Evolutionary conservation across 2,888 invertebrate genomes (phyloP).

Genomic region (Eretmocerus hayati): DNA sequence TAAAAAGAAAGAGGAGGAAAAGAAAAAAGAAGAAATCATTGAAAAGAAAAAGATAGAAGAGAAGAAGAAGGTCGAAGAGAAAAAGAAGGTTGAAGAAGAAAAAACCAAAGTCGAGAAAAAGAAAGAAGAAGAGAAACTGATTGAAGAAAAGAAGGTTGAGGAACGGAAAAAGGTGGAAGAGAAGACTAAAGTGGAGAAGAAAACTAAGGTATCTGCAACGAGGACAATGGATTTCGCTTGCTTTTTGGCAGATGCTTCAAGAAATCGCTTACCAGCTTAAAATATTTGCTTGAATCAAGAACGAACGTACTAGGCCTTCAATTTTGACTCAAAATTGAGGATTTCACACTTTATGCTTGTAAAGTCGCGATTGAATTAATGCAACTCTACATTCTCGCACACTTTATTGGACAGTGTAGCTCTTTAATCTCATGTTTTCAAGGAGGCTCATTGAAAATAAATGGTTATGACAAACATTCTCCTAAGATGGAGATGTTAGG

Average conservation of each 20-base stretch:
- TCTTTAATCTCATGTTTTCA: conserved; percentile 11
- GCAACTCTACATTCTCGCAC: no score
- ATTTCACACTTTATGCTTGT: neutral
- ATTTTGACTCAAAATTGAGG: no score
- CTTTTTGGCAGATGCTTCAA: conserved; percentile 14
- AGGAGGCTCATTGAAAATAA: conserved; percentile 39
- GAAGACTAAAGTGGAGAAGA: conserved; percentile 38
- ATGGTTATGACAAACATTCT: conserved; percentile 42
- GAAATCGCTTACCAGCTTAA: no score
- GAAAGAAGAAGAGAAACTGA: conserved; percentile 25
- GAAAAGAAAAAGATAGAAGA: conserved; percentile 28
- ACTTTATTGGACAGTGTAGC: no score
- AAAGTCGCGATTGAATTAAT: neutral
- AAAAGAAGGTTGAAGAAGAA: conserved; percentile 34
- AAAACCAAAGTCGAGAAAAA: conserved; percentile 25
- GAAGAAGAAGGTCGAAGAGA: conserved; percentile 31
- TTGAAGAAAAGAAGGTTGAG: conserved; percentile 32
- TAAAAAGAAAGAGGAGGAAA: conserved; percentile 28
- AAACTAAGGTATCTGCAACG: conserved; percentile 27
- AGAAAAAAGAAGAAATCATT: conserved; percentile 24
- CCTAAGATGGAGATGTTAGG: conserved; percentile 36
- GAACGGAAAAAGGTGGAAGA: conserved; percentile 33
- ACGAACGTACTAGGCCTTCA: no score
- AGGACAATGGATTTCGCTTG: no score
- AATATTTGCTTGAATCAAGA: conserved; percentile 3